Evolutionary conservation across 2,888 invertebrate genomes (phyloP), one percentile per base, ranked within the genome.

Genomic region (Rhaphigaster nebulosa): DNA sequence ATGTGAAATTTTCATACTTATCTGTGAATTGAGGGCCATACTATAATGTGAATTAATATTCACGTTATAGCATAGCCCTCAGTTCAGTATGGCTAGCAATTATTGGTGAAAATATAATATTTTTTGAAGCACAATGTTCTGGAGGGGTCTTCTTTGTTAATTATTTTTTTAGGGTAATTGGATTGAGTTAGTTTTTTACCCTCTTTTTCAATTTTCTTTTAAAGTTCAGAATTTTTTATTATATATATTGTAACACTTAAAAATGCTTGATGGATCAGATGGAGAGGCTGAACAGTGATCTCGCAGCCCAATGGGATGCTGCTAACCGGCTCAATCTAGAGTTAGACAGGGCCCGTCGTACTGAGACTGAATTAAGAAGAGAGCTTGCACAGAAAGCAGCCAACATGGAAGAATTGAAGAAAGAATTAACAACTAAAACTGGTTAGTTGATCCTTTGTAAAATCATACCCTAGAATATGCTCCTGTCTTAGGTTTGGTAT

Each of bases 251-350:
- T 93, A 96, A 95, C 91, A 96, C 96, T 92, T 96, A 96, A 80
- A 76, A 41, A 76, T 76, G 12, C 8, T 76, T 76, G 1, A n/a
- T 26, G 45, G 26, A n/a, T 84, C n/a, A 92, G 93, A 96, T 97
- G 91, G 97, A 98, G 93, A 97, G 97, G 92, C 94, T 97, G 87
- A 96, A 96, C 41, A 96, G 96, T 13, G 97, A 98, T 93, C 94
- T 97, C 45, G 96, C 96, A 0, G 96, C 96, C 1, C 97, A 97
- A 93, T 97, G 97, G 95, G 97, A 98, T 93, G 95, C 96, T 76
- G 96, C 96, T 0, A 96, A 96, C 88, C 97, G 97, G 93, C 93
- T 97, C 50, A 96, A 95, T 94, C 93, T 97, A 93, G 97, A 97
- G 91, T 93, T 97, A 92, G 97, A 98, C 92, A 96, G 97, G 52